Base-by-base conservation (phyloP, 2,113 vertebrate species). In the Ascaphus truei region DNA sequence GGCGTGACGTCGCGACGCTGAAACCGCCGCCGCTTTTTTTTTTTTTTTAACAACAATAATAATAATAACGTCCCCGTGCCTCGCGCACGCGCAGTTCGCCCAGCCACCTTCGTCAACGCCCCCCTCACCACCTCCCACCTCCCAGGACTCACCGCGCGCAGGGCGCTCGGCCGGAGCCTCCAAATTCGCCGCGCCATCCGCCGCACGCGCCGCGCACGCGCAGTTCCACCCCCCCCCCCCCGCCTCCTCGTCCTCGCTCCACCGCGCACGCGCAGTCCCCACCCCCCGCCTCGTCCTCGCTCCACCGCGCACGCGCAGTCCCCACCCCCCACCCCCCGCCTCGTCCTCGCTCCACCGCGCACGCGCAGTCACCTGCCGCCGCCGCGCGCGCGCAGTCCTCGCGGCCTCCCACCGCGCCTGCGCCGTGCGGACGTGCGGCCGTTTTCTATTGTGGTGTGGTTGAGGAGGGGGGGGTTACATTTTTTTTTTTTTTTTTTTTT, bases 401-500 rank as follows among this genome's bases (percentile, higher is more conserved):
- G 78, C 77, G 78, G 30, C 81, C 80, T 81, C 26, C 81, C 80
- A 81, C 26, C 69, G 84, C 86, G 81, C 77, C 73, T 87, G 86
- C 80, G 86, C 86, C 80, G 75, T 76, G 9, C 18, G 1, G 71
- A 61, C 72, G 52, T 41, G 18, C 39, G 61, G 73, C 80, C 79
- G 80, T n/a, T 78, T 89, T 87, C 86, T 86, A 89, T 89, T 89
- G 86, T 89, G 86, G 85, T 85, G 82, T 81, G 81, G 83, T 83
- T 73, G 67, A n/a, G n/a, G n/a, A n/a, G n/a, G n/a, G n/a, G n/a
- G n/a, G n/a, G n/a, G n/a, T 82, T 81, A 84, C 82, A 81, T 83
- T 83, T 81, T 81, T 84, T 83, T 81, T 83, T 83, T 84, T 81
- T n/a, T n/a, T n/a, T n/a, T n/a, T n/a, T n/a, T n/a, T n/a, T n/a